phyloP scores from a whole-genome alignment of 2,113 vertebrate species.

The Cheirogaleus medius region DNA sequence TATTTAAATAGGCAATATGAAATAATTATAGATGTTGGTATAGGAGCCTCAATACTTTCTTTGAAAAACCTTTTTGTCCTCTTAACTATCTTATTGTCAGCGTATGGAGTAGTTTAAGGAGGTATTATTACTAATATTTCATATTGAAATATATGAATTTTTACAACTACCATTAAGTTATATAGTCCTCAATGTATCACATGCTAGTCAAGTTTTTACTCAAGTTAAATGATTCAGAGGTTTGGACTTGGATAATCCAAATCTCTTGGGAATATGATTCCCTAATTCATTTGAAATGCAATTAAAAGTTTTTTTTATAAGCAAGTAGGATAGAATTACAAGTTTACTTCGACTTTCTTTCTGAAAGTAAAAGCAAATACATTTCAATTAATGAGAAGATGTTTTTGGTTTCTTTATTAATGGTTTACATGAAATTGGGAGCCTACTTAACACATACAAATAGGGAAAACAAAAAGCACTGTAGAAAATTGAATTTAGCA shows the following conservation, averaged over 20 bases:
- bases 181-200: background rate
- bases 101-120: background rate
- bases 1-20: background rate
- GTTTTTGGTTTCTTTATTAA: slow-evolving; percentile 76
- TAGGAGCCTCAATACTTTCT: background rate
- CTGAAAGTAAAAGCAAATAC: slow-evolving; percentile 45
- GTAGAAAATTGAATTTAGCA: slow-evolving; percentile 84
- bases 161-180: background rate
- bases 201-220: background rate
- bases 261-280: background rate
- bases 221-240: background rate
- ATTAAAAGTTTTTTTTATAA: slow-evolving; percentile 56
- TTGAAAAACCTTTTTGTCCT: background rate
- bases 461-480: slow-evolving; percentile 72
- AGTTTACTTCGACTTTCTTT: slow-evolving; percentile 36
- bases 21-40: background rate
- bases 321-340: slow-evolving; percentile 44
- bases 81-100: background rate
- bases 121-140: background rate
- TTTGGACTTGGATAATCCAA: background rate
- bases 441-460: slow-evolving; percentile 75
- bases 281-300: slow-evolving; percentile 40
- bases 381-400: slow-evolving; percentile 71
- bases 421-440: slow-evolving; percentile 74
- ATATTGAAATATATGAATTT: background rate